Evolutionary conservation across 2,888 invertebrate species (phyloP).

Genomic region (Cenopis cana): DNA sequence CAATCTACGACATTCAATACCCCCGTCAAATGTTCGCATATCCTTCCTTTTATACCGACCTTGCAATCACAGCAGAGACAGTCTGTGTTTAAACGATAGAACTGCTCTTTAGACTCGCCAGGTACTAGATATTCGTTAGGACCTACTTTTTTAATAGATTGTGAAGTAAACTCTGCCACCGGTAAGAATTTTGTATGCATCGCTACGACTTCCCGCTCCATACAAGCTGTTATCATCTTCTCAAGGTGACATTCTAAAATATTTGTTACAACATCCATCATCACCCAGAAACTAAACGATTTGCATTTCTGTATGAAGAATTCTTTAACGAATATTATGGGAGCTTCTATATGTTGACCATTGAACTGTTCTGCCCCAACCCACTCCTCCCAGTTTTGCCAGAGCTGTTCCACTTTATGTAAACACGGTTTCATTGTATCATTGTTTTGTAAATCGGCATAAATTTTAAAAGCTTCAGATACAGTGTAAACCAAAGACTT

Average conservation of each 20-base stretch:
- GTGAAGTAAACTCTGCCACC: constrained; percentile 34
- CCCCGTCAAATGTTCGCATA: constrained; percentile 58
- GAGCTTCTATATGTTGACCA: constrained; percentile 45
- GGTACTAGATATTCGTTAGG: constrained; percentile 47
- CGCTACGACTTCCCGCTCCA: constrained; percentile 7
- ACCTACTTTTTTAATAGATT: constrained; percentile 41
- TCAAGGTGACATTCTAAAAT: constrained; percentile 54
- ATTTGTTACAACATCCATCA: constrained; percentile 56
- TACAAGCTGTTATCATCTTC: constrained; percentile 13
- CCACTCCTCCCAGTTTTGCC: constrained; percentile 50
- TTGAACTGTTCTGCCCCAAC: constrained; percentile 32
- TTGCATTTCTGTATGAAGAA: constrained; percentile 51
- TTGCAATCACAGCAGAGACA: constrained; percentile 57
- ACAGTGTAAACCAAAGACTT: constrained; percentile 47
- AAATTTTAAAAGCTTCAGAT: constrained; percentile 39
- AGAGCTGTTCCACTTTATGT: constrained; percentile 47
- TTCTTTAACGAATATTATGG: constrained; percentile 49
- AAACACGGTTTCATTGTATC: constrained; percentile 25
- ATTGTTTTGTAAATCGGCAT: constrained; percentile 39
- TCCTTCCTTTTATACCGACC: constrained; percentile 50
- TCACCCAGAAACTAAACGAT: constrained; percentile 50
- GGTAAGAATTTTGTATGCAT: constrained; percentile 49
- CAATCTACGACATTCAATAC: constrained; percentile 47
- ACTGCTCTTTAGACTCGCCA: constrained; percentile 15
- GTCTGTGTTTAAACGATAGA: constrained; percentile 51